Evolutionary conservation across 2,797 vertebrate species (phyloP), one percentile per base, ranked within the genome.

Genomic region (Acipenser ruthenus): DNA sequence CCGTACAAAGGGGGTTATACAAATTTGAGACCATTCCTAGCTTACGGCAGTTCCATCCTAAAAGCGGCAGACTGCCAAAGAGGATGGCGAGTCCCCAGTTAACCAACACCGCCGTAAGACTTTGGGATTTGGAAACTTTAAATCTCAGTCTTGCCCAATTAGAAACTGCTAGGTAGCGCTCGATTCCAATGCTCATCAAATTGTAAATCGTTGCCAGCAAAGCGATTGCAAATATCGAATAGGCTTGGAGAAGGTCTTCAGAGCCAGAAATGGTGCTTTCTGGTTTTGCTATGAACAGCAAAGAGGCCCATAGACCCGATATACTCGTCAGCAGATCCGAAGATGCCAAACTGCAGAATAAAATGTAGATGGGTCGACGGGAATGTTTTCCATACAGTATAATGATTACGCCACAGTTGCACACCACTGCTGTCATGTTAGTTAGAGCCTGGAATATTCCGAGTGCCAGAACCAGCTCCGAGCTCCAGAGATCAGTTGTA

Each of bases 131-230:
- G 53, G 70, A 60, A 37, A 76, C 6, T 53, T 61, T 70, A 70
- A 67, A 75, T n/a, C 80, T 79, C 0, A 65, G 60, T 65, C 69
- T 76, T 18, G 74, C 72, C 53, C 77, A 71, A 69, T 69, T 63
- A 6, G 76, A 75, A 71, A 79, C 77, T 13, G 75, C 81, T 78
- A 89, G 77, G 58, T 83, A 87, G 10, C 80, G 78, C 69, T 84
- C 81, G 6, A 81, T 64, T 13, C 63, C 78, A n/a, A 80, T 78
- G 71, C 73, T 73, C 6, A 80, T 73, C 60, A 78, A 11, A 67
- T 77, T 73, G 47, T 78, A 78, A 62, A 72, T 47, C 6, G 78
- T 74, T 47, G 80, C 77, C 0, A 75, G 15, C 23, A 79, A 79
- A 6, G 74, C 81, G 0, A 58, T 64, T 0, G 81, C 67, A 10